Percentiles rank a stretch among this genome's conserved stretches.
Conservation (phyloP, 2,888 invertebrate species). For the Crematogaster levior region DNA sequence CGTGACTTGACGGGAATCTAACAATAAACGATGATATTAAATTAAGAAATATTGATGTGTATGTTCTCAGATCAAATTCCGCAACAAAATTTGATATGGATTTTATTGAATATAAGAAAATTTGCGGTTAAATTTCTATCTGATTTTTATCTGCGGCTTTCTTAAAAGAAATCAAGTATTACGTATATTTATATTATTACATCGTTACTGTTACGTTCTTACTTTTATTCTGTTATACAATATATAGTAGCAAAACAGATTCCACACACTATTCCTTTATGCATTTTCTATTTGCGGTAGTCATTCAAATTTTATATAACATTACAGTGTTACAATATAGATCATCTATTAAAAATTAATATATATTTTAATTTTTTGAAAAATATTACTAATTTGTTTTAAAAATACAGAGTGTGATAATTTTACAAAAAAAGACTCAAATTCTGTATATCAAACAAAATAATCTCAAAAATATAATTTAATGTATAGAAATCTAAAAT, state of each 20-base stretch:
- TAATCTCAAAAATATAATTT: not conserved
- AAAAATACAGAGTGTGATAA: not conserved
- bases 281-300: not conserved
- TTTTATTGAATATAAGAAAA: not conserved
- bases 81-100: not conserved
- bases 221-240: not conserved
- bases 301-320: not conserved
- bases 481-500: not conserved
- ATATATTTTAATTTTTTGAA: not conserved
- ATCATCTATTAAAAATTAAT: not conserved
- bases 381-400: not conserved
- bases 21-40: conserved; percentile 9
- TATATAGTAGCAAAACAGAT: not conserved
- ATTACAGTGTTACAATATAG: not conserved
- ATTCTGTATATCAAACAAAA: not conserved
- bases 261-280: not conserved
- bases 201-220: not conserved
- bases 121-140: not conserved
- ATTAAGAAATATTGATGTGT: not conserved
- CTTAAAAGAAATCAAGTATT: conserved; percentile 4
- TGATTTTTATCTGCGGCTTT: not conserved
- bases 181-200: not conserved
- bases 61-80: not conserved
- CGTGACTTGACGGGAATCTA: conserved; percentile 60
- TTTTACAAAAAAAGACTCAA: not conserved